Conservation (phyloP, 2,113 vertebrate genomes). For the Panthera uncia region DNA sequence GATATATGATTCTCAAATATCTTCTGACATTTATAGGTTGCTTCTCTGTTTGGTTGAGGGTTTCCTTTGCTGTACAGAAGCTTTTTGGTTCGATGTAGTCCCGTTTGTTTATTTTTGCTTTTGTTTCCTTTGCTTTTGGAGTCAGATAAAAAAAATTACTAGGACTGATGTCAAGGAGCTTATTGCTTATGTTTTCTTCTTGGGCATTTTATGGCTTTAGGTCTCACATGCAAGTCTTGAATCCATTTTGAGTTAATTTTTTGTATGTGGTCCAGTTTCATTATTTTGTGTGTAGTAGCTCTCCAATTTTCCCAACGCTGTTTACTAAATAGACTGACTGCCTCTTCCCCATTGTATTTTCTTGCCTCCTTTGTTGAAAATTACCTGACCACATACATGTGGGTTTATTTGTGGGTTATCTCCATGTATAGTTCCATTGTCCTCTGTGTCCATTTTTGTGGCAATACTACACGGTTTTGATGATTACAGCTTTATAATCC, state of each 20-base stretch:
- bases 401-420: not conserved
- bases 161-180: not conserved
- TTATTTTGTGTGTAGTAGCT: not conserved
- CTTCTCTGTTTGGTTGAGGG: not conserved
- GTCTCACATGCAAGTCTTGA: not conserved
- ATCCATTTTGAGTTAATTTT: not conserved
- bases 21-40: not conserved
- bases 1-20: not conserved
- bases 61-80: not conserved
- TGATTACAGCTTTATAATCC: not conserved
- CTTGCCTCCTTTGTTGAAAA: not conserved
- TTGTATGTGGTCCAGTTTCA: not conserved
- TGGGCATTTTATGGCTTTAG: not conserved
- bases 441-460: not conserved
- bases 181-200: not conserved
- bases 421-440: not conserved
- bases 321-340: not conserved
- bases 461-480: not conserved
- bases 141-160: not conserved
- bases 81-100: not conserved
- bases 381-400: not conserved
- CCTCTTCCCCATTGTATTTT: not conserved
- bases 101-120: not conserved
- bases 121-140: not conserved
- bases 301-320: not conserved